These are phyloP conservation scores for Serranus cabrilla DNA, from an alignment of 2,797 vertebrate species.

Conservation along the genomic window DNA sequence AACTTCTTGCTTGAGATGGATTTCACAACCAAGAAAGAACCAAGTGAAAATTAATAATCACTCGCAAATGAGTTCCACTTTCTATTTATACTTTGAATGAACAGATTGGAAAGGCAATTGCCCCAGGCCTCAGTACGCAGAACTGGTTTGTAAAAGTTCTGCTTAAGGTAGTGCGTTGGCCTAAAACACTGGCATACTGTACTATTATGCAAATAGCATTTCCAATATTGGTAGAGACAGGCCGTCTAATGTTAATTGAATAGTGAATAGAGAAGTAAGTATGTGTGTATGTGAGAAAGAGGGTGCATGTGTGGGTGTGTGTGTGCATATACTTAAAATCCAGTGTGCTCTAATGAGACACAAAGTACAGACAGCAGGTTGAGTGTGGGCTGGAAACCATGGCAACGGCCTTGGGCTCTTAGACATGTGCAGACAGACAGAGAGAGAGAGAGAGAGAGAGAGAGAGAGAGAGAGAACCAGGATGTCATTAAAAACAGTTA, in stretches of 20 bases:
- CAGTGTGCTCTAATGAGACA: constrained; percentile 76
- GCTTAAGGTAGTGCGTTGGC: constrained; percentile 54
- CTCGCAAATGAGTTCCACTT: constrained; percentile 72
- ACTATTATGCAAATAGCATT: constrained; percentile 66
- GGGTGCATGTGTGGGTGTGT: constrained; percentile 12
- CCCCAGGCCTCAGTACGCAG: constrained; percentile 50
- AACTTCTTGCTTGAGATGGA: constrained; percentile 28
- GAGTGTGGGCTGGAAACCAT: constrained; percentile 81
- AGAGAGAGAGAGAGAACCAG: constrained; percentile 13
- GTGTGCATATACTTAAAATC: constrained; percentile 64
- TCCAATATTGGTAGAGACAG: constrained; percentile 57
- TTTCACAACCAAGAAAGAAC: constrained; percentile 62
- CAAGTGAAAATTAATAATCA: constrained; percentile 61
- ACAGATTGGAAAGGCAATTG: constrained; percentile 52
- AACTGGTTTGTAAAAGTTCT: constrained; percentile 68
- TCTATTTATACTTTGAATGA: constrained; percentile 68
- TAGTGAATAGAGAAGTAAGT: constrained; percentile 39
- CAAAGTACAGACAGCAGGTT: constrained; percentile 78
- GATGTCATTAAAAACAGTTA: constrained; percentile 60
- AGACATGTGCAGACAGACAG: constrained; percentile 59
- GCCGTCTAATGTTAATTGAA: constrained; percentile 64
- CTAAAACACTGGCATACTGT: constrained; percentile 62
- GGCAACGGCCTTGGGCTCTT: constrained; percentile 72
- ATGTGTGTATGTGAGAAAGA: constrained; percentile 6
- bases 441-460: constrained; percentile 14